Conservation (phyloP, 2,797 vertebrate species). For the Rhinatrema bivittatum region DNA sequence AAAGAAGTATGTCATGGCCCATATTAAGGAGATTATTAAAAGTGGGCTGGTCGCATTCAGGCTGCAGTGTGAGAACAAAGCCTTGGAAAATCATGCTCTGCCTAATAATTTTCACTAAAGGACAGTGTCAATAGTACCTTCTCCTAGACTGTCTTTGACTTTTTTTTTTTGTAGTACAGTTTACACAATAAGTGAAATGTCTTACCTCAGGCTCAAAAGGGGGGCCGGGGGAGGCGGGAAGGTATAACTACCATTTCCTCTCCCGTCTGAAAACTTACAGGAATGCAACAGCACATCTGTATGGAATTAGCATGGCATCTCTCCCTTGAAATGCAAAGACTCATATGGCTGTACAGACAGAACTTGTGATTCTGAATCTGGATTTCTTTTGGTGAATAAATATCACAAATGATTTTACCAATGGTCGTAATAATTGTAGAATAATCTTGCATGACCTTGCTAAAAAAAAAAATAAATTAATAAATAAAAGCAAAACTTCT, state of each 20-base stretch:
- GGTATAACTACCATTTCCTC: constrained; percentile 60
- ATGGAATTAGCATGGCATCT: constrained; percentile 51
- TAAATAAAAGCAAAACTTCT: constrained; percentile 28
- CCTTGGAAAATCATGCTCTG: too few relatives aligned
- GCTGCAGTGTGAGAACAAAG: too few relatives aligned
- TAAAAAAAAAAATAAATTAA: too few relatives aligned
- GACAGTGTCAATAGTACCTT: too few relatives aligned
- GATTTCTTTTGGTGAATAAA: constrained; percentile 24
- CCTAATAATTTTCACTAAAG: too few relatives aligned
- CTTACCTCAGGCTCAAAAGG: constrained; percentile 30
- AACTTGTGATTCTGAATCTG: constrained; percentile 20
- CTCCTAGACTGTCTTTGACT: too few relatives aligned
- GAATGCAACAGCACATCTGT: constrained; percentile 61
- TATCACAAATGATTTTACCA: constrained; percentile 28
- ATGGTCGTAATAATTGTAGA: constrained; percentile 26
- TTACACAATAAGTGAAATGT: constrained; percentile 35
- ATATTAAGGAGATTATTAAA: too few relatives aligned
- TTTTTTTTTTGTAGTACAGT: too few relatives aligned
- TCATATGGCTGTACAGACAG: constrained; percentile 31
- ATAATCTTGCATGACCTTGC: constrained; percentile 15
- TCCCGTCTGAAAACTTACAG: constrained; percentile 57
- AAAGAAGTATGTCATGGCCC: too few relatives aligned
- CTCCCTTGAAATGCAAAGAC: constrained; percentile 34
- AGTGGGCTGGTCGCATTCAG: too few relatives aligned
- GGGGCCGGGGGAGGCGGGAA: too few relatives aligned